Evolutionary conservation across 2,797 vertebrate species (phyloP), one percentile per base, ranked within the genome.

Genomic region (Bufotes viridis): DNA sequence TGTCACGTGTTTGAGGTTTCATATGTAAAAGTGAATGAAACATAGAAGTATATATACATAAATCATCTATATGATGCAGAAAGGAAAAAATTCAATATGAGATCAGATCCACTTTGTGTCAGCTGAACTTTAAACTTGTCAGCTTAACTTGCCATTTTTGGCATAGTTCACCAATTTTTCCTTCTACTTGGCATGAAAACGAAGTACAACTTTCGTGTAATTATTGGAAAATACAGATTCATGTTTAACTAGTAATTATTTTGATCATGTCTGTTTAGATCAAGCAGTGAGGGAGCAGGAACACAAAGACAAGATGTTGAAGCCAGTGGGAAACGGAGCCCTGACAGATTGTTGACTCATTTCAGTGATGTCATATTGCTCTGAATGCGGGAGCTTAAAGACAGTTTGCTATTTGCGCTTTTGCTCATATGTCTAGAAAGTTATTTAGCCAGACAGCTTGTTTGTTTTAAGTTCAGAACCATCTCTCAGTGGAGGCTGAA

Each of bases 401-500:
- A 86, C 79, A 2, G 14, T 61, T 78, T 60, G 63, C 80, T 89
- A 89, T 91, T 74, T 79, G 78, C 88, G 51, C 90, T 92, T 90
- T 87, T 87, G 34, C n/a, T 90, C 91, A 92, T 85, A 13, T 79
- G 90, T 91, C 90, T 92, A 93, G 88, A 82, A 89, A 55, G 87
- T 92, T 94, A 93, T 92, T 93, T 93, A 84, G 93, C 93, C 93
- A 89, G 87, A 92, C 89, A 82, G 86, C 89, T 82, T 93, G 92
- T 95, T 94, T 95, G 92, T 92, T 90, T 90, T 93, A 91, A 83
- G 92, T 93, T 87, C 86, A 89, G 90, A 94, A 94, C 90, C 89
- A 90, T 91, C 90, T 91, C 93, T 91, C 92, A 91, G 89, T 91
- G 90, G 69, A 85, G 88, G 92, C 90, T 91, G 92, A 92, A 91